These are phyloP conservation scores for Byasa hedistus DNA, from an alignment of 2,888 invertebrate genomes.

Conservation along the genomic window DNA sequence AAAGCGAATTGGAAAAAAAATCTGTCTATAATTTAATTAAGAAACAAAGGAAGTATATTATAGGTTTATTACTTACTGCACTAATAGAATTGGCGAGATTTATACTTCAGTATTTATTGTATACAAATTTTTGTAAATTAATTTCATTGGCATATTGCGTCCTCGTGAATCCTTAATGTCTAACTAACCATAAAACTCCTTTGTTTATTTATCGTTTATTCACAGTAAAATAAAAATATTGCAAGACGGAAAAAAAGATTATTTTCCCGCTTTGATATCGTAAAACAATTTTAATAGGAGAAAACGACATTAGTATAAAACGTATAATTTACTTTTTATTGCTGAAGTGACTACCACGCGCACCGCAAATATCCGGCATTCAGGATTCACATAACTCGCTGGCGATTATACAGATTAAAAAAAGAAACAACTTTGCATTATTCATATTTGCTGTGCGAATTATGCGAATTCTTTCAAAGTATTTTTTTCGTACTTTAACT, in stretches of 20 bases:
- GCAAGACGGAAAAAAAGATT: conserved; percentile 21
- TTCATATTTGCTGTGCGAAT: conserved; percentile 54
- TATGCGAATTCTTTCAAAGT: conserved; percentile 55
- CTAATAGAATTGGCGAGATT: conserved; percentile 1
- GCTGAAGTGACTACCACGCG: conserved; percentile 47
- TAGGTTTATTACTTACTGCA: neutral
- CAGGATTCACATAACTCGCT: conserved; percentile 75
- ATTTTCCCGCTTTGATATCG: conserved; percentile 36
- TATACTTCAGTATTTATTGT: conserved; percentile 21
- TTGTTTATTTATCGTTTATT: conserved; percentile 11
- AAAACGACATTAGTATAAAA: conserved; percentile 51
- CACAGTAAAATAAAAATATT: conserved; percentile 25
- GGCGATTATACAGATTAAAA: conserved; percentile 45
- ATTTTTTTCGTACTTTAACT: conserved; percentile 17
- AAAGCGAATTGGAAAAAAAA: conserved; percentile 26
- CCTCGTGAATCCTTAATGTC: conserved; percentile 77
- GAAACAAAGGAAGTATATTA: conserved; percentile 8
- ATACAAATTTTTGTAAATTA: conserved; percentile 25
- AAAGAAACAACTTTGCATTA: conserved; percentile 35
- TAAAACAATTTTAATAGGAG: conserved; percentile 55
- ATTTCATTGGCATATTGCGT: conserved; percentile 57
- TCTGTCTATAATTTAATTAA: conserved; percentile 9
- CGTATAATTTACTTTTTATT: conserved; percentile 53
- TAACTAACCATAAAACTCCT: conserved; percentile 31
- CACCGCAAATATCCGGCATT: conserved; percentile 63